A percentile compares a stretch with the other conserved stretches of the same genome.
Conservation (phyloP, 1,140 invertebrate genomes). For the Goniozus legneri region DNA sequence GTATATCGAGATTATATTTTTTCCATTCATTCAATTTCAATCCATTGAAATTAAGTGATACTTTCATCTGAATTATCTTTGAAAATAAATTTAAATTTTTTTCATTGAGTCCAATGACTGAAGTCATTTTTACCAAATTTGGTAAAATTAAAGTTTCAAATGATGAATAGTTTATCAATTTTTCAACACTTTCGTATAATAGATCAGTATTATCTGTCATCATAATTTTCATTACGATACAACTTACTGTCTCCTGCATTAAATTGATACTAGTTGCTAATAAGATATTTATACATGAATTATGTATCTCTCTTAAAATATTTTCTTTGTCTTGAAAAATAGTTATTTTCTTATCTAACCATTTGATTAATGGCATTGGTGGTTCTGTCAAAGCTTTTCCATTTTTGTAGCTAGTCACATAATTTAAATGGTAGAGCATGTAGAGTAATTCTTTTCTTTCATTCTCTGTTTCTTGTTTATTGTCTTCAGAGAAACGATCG, state of each 20-base stretch:
- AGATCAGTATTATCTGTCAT: constrained; percentile 55
- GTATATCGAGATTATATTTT: constrained; percentile 63
- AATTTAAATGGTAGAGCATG: constrained; percentile 59
- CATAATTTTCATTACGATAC: constrained; percentile 62
- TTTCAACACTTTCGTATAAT: constrained; percentile 62
- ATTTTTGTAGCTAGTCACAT: constrained; percentile 60
- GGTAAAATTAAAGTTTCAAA: constrained; percentile 75
- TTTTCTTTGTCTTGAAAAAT: constrained; percentile 48
- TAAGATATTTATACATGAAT: constrained; percentile 60
- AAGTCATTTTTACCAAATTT: constrained; percentile 61
- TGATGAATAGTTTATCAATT: constrained; percentile 62
- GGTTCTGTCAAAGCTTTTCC: constrained; percentile 64
- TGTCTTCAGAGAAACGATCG: constrained; percentile 24
- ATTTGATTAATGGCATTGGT: constrained; percentile 54
- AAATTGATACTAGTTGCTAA: constrained; percentile 61
- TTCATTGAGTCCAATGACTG: constrained; percentile 54
- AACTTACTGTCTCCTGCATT: constrained; percentile 66
- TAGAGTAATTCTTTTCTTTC: constrained; percentile 42
- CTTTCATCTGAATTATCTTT: constrained; percentile 66
- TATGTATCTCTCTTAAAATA: constrained; percentile 54
- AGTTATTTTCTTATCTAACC: constrained; percentile 49
- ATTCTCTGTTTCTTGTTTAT: constrained; percentile 6
- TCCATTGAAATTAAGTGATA: constrained; percentile 60
- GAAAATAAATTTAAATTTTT: constrained; percentile 61
- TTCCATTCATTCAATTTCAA: constrained; percentile 61